These are phyloP conservation scores for Mirza zaza DNA, from an alignment of 2,113 vertebrate genomes.

Conservation along the genomic window DNA sequence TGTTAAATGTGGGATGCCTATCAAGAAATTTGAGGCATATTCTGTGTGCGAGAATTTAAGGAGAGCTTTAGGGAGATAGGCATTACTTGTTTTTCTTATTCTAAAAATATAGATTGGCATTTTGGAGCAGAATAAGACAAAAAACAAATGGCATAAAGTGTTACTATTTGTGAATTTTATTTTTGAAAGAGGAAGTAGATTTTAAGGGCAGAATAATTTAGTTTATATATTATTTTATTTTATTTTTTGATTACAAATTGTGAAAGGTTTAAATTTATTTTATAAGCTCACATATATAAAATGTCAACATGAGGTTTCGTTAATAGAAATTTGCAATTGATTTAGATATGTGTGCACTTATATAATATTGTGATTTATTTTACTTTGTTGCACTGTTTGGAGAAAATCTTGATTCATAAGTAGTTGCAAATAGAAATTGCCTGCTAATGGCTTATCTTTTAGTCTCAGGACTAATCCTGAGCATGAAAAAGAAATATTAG, in stretches of 20 bases:
- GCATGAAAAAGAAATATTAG: conserved; percentile 17
- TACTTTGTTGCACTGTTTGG: neutral
- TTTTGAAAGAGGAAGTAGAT: neutral
- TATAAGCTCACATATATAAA: neutral
- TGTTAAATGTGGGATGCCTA: neutral
- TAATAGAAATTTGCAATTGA: neutral
- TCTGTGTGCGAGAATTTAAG: neutral
- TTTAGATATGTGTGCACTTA: neutral
- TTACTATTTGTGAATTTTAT: neutral
- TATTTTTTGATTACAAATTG: no score
- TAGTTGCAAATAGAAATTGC: conserved; percentile 26
- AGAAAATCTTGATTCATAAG: conserved; percentile 29
- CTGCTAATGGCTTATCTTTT: neutral
- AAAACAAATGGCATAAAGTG: neutral
- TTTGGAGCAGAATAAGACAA: conserved; percentile 5
- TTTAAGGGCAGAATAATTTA: neutral
- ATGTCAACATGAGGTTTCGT: neutral
- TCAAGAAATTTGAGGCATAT: neutral
- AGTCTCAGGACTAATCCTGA: neutral
- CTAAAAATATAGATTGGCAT: conserved; percentile 1
- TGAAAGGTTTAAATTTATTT: neutral
- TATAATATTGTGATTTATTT: neutral
- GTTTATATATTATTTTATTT: neutral
- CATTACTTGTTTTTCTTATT: conserved; percentile 16
- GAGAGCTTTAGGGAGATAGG: neutral